Percentiles rank a stretch among this genome's conserved stretches.
phyloP scores from a whole-genome alignment of 2,797 vertebrate species.

The Rhynchotus rufescens region DNA sequence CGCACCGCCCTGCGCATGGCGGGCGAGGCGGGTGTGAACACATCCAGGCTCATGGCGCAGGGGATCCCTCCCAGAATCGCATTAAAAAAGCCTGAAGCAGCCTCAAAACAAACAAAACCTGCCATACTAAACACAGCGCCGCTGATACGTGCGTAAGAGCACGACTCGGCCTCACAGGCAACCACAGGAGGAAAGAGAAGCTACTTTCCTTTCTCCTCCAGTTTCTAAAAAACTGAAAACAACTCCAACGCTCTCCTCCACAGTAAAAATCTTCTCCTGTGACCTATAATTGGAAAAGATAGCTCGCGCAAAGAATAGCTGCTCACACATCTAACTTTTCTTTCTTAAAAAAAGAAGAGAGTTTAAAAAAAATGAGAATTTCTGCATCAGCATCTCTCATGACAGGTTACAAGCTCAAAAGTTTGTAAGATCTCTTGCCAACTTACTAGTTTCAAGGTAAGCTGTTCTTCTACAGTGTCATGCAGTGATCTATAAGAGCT shows the following conservation, averaged over 20 bases:
- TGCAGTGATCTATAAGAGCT: background rate
- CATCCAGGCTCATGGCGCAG: background rate
- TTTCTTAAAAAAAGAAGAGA: background rate
- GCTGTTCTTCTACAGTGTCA: background rate
- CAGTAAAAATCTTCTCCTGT: background rate
- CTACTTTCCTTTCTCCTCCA: background rate
- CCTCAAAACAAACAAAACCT: background rate
- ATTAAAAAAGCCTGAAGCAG: background rate
- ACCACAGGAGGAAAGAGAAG: background rate
- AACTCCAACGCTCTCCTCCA: background rate
- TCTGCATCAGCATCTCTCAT: background rate
- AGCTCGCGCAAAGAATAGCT: background rate
- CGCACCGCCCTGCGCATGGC: accelerated
- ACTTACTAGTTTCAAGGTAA: background rate
- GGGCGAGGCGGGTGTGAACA: accelerated
- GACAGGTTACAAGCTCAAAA: background rate
- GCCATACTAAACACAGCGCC: accelerated
- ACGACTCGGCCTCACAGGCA: accelerated
- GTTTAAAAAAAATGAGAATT: background rate
- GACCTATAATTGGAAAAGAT: background rate
- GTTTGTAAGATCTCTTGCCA: background rate
- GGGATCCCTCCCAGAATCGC: accelerated
- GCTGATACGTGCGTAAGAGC: background rate
- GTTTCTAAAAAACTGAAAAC: background rate
- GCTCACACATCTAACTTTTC: background rate